Conservation (phyloP, 2,888 invertebrate genomes). For the Orthonevra nobilis region DNA sequence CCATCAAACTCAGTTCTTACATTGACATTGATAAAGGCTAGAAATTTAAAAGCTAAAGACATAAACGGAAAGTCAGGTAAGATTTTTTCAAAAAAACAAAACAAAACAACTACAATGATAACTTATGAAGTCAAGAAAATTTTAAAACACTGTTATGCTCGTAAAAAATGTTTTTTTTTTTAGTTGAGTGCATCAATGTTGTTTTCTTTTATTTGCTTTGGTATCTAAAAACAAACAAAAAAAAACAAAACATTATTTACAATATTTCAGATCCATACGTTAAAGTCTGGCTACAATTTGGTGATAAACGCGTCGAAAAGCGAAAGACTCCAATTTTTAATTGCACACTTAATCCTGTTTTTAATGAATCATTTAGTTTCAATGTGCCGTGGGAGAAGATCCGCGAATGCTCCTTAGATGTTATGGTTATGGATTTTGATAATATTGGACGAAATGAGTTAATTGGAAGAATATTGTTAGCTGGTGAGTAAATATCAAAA, state of each 20-base stretch:
- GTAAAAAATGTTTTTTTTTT: too few relatives aligned
- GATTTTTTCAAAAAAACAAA: constrained; percentile 68
- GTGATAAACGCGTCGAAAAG: constrained; percentile 96
- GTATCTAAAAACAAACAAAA: constrained; percentile 8
- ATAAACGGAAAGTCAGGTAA: constrained; percentile 96
- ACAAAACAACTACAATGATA: too few relatives aligned
- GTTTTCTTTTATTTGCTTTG: neutral
- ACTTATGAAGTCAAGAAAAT: constrained; percentile 15
- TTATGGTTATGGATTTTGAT: constrained; percentile 98
- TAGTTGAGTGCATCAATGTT: too few relatives aligned
- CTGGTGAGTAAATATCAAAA: constrained; percentile 83
- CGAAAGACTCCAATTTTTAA: constrained; percentile 97
- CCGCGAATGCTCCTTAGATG: constrained; percentile 94
- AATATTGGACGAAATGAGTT: constrained; percentile 96
- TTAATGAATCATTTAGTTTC: constrained; percentile 97
- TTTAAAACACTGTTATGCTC: too few relatives aligned
- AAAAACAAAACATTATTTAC: constrained; percentile 42
- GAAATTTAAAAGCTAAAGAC: constrained; percentile 97
- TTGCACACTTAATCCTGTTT: constrained; percentile 96
- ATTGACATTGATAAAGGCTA: constrained; percentile 93
- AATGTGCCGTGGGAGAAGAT: constrained; percentile 99
- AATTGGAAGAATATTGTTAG: constrained; percentile 94
- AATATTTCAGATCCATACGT: constrained; percentile 94
- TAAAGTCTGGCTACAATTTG: constrained; percentile 98
- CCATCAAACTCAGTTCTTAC: constrained; percentile 96